phyloP scores from a whole-genome alignment of 2,113 vertebrate genomes.

The Columba livia region DNA sequence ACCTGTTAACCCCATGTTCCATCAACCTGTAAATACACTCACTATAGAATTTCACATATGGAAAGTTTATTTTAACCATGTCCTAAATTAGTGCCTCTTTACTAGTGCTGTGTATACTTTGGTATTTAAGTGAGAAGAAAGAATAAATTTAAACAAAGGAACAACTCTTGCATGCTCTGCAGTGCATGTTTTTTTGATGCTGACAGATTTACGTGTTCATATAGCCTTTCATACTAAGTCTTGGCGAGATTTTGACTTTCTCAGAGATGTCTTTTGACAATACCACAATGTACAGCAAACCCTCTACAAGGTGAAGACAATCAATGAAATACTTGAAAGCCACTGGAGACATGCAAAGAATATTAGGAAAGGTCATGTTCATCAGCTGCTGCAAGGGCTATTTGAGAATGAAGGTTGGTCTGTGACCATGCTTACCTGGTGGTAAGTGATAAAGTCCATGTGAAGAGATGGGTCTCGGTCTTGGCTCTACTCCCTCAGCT shows the following conservation, averaged over 20 bases:
- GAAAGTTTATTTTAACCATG: neutral
- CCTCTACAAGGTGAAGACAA: neutral
- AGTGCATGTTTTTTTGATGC: neutral
- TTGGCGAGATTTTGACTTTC: neutral
- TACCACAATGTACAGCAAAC: neutral
- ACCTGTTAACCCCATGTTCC: conserved; percentile 60
- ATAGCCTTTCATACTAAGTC: neutral
- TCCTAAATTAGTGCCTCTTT: neutral
- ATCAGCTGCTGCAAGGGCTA: neutral
- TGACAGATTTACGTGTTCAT: neutral
- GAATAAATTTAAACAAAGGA: neutral
- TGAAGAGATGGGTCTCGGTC: neutral
- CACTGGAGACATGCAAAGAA: neutral
- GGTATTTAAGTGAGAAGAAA: neutral
- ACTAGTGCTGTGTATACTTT: neutral
- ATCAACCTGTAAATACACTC: neutral
- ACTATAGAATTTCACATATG: neutral
- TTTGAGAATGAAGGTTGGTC: neutral
- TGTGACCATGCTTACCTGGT: rapidly evolving
- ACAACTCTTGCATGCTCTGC: neutral
- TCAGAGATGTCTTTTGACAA: neutral
- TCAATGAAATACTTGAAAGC: neutral
- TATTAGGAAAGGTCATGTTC: too few species aligned
- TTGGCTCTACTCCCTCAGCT: neutral
- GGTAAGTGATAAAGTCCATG: neutral